A percentile compares a stretch with the other conserved stretches of the same genome.
Evolutionary conservation across 2,797 vertebrate genomes (phyloP).

Genomic region (Brotula barbata): DNA sequence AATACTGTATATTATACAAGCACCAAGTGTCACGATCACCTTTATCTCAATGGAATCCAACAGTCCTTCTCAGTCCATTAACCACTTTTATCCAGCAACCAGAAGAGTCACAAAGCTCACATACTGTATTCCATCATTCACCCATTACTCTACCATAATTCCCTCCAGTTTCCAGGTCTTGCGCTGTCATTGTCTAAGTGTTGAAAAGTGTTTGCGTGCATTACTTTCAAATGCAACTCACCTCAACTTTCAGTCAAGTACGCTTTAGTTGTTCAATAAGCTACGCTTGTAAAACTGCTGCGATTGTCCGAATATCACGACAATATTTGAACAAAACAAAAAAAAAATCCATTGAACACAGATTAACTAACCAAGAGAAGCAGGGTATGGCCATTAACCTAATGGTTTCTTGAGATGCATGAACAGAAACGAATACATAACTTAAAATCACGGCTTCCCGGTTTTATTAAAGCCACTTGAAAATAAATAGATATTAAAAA

Average conservation of each 20-base stretch:
- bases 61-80: conserved; percentile 19
- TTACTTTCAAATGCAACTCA: conserved; percentile 43
- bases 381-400: conserved; percentile 14
- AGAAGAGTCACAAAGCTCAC: conserved; percentile 48
- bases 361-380: conserved; percentile 18
- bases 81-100: conserved; percentile 48
- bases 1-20: conserved; percentile 64
- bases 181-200: conserved; percentile 43
- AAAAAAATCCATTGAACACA: conserved; percentile 12
- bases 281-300: conserved; percentile 21
- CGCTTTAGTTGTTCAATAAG: conserved; percentile 32
- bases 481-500: conserved; percentile 67
- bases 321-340: conserved; percentile 38
- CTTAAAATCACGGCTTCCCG: conserved; percentile 56
- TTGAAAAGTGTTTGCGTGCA: conserved; percentile 55
- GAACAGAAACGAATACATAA: conserved; percentile 51
- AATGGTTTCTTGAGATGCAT: conserved; percentile 42
- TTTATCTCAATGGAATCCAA: conserved; percentile 20
- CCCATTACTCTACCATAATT: conserved; percentile 31
- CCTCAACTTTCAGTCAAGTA: conserved; percentile 52
- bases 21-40: conserved; percentile 47
- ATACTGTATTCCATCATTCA: conserved; percentile 36
- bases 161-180: conserved; percentile 39
- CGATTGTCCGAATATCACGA: conserved; percentile 37
- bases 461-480: conserved; percentile 68